Evolutionary conservation across 1,140 invertebrate genomes (phyloP), one percentile per base, ranked within the genome.

Genomic region (Mercenaria mercenaria): DNA sequence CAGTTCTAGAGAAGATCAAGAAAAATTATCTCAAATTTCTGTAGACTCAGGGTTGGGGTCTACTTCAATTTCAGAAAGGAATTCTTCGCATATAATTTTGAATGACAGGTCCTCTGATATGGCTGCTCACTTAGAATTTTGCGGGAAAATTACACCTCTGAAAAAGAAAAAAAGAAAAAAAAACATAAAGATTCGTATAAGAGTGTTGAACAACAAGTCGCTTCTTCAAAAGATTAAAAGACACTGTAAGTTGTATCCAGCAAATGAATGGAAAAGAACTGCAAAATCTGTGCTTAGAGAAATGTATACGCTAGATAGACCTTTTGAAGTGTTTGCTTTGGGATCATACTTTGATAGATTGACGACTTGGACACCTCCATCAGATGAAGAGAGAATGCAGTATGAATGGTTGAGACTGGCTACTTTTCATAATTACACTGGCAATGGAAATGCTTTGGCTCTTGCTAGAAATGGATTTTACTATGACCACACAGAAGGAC

Each of bases 391-490:
- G 32, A 15, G 64, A 37, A 47, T 69, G 61, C 61, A 67, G 29
- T 84, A 67, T 72, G 82, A 84, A 72, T 84, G 82, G 82, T 41
- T 72, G 8, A 26, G 82, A n/a, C 43, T 84, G 15, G 41, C 41
- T 8, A 47, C 82, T 4, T 84, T 84, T 32, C 37, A 43, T 13
- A 29, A 84, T 50, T 84, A 84, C 32, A 50, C 37, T 11, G 82
- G 61, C 11, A 41, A 32, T 69, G 82, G 82, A 69, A 84, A 72
- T 84, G 52, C 52, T 56, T 56, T 56, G 20, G 52, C 52, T 3
- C 52, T 56, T 56, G 52, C 52, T 56, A 56, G 52, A 56, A 56
- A 56, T 20, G 52, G 52, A 23, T 56, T 56, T 23, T 56, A 13
- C 52, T 23, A 56, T 72, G 43, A 72, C 34, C 41, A 26, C 13